Evolutionary conservation across 2,113 vertebrate genomes (phyloP).

Genomic region (Willisornis vidua): DNA sequence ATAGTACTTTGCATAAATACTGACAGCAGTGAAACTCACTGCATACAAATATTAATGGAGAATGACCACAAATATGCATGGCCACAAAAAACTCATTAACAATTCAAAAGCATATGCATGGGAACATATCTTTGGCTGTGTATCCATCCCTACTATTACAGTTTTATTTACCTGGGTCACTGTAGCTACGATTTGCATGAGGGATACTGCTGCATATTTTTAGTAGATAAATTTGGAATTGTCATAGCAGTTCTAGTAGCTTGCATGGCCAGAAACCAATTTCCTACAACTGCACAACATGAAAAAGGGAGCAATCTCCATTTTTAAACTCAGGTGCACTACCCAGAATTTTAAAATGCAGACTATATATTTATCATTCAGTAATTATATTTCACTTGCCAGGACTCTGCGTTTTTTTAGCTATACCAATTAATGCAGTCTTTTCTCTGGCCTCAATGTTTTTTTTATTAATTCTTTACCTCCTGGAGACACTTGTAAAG

Average conservation of each 20-base stretch:
- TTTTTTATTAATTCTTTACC: not conserved
- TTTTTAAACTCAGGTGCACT: not conserved
- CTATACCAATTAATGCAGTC: not conserved
- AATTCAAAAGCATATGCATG: not conserved
- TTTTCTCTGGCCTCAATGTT: not conserved
- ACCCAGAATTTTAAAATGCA: not conserved
- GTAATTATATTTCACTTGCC: not conserved
- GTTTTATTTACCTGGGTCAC: not conserved
- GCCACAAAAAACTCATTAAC: not conserved
- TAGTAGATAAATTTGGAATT: not conserved
- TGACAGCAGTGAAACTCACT: not conserved
- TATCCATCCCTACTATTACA: not conserved
- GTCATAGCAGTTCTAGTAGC: not conserved
- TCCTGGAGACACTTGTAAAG: not conserved
- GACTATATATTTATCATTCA: not conserved
- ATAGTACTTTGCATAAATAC: not conserved
- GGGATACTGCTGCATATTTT: not conserved
- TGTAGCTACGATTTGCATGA: not conserved
- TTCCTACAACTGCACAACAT: not conserved
- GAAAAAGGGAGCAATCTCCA: not conserved
- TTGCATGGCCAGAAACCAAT: not conserved
- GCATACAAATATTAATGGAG: not conserved
- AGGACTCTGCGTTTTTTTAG: not conserved
- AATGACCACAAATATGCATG: not conserved
- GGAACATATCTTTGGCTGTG: not conserved